Percentiles rank a stretch among this genome's conserved stretches.
These are phyloP conservation scores for Aphelinus certus DNA, from an alignment of 1,140 invertebrate species.

Conservation along the genomic window DNA sequence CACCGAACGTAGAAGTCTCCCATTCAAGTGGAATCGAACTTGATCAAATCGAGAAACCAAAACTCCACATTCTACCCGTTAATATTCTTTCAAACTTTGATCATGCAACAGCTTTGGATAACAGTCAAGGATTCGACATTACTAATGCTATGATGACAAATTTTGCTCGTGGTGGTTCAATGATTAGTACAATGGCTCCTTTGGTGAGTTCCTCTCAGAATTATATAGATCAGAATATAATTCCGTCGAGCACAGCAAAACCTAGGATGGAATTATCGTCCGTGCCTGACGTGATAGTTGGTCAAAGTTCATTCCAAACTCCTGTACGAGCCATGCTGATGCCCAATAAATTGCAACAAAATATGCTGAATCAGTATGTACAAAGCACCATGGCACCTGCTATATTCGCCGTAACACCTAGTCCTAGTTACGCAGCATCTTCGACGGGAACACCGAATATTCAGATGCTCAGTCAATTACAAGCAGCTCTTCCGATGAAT, in stretches of 20 bases:
- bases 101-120: constrained; percentile 58
- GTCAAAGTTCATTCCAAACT: constrained; percentile 55
- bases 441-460: constrained; percentile 44
- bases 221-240: constrained; percentile 33
- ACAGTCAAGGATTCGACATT: constrained; percentile 61
- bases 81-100: constrained; percentile 59
- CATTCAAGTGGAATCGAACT: constrained; percentile 54
- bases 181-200: constrained; percentile 53
- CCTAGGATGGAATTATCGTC: constrained; percentile 40
- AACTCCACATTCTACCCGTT: constrained; percentile 55
- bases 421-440: constrained; percentile 43
- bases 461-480: constrained; percentile 44
- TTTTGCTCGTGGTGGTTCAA: constrained; percentile 43
- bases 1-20: constrained; percentile 52
- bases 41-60: constrained; percentile 58
- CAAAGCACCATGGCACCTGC: constrained; percentile 55
- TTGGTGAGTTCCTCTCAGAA: constrained; percentile 47
- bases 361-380: constrained; percentile 48
- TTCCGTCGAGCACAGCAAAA: constrained; percentile 37
- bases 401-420: constrained; percentile 52
- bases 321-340: constrained; percentile 55
- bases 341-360: constrained; percentile 46
- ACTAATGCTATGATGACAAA: constrained; percentile 58
- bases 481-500: constrained; percentile 39
- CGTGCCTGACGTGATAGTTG: constrained; percentile 58